Percentiles rank a stretch among this genome's conserved stretches.
These are phyloP conservation scores for Bombus vancouverensis DNA, from an alignment of 1,140 invertebrate species.

Conservation along the genomic window DNA sequence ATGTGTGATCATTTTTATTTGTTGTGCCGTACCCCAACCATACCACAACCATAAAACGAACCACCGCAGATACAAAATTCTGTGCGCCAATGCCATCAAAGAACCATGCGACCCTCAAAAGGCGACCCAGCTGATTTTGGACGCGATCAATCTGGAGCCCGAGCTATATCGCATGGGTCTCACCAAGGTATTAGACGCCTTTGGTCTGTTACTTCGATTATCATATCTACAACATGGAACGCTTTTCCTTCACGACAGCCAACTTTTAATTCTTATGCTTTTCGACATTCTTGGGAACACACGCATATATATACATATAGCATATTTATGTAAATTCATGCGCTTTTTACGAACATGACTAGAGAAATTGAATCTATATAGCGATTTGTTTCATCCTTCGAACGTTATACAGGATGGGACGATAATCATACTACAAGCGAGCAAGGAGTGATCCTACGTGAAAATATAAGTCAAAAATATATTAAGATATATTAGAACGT, in stretches of 20 bases:
- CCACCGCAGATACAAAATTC: constrained; percentile 95
- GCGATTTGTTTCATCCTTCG: too few relatives aligned
- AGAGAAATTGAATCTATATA: too few relatives aligned
- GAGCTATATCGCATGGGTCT: constrained; percentile 97
- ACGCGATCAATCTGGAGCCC: constrained; percentile 91
- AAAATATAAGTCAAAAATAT: too few relatives aligned
- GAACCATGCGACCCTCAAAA: constrained; percentile 90
- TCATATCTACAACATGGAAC: constrained; percentile 4
- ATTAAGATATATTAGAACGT: too few relatives aligned
- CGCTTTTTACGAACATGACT: too few relatives aligned
- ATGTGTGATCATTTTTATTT: constrained; percentile 72
- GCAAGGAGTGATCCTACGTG: too few relatives aligned
- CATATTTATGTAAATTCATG: too few relatives aligned
- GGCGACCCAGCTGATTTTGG: constrained; percentile 94
- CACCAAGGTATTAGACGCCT: constrained; percentile 92
- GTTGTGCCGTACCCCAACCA: constrained; percentile 61
- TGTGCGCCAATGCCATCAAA: constrained; percentile 91
- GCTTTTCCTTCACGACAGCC: not conserved
- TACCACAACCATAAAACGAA: constrained; percentile 44
- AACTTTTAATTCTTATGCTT: not conserved
- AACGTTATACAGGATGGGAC: too few relatives aligned
- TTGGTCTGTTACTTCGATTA: constrained; percentile 45
- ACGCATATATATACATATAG: too few relatives aligned
- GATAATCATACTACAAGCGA: too few relatives aligned
- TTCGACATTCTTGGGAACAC: not conserved